A percentile compares a stretch with the other conserved stretches of the same genome.
phyloP scores from a whole-genome alignment of 2,797 vertebrate genomes.

The Nothura maculosa region DNA sequence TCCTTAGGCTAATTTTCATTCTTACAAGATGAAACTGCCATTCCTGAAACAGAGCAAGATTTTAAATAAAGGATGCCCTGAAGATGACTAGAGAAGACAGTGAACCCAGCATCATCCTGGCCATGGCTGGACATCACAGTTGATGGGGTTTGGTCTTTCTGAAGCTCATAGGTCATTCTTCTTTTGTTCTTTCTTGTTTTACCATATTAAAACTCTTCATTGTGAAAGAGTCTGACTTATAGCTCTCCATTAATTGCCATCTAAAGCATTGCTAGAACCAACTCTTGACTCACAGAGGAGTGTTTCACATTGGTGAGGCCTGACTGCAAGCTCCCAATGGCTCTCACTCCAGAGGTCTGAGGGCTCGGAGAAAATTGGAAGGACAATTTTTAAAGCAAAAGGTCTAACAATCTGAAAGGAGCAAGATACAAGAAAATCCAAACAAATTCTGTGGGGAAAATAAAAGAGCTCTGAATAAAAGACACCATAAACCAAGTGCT shows the following conservation, averaged over 20 bases:
- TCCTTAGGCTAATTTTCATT: background rate
- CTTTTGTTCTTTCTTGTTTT: background rate
- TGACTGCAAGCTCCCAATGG: background rate
- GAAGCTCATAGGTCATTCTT: background rate
- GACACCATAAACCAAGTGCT: background rate
- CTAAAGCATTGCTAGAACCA: background rate
- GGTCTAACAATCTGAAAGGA: background rate
- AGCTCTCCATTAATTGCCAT: background rate
- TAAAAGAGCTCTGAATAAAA: background rate
- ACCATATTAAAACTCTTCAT: background rate
- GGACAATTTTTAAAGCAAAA: background rate
- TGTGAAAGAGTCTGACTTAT: background rate
- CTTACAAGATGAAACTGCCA: background rate
- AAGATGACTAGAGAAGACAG: background rate
- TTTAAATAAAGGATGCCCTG: fast-evolving
- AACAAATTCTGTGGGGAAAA: fast-evolving
- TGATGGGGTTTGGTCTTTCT: background rate
- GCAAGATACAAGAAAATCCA: background rate
- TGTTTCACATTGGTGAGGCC: fast-evolving
- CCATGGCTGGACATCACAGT: fast-evolving
- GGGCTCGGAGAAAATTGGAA: background rate
- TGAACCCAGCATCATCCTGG: background rate
- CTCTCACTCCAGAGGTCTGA: background rate
- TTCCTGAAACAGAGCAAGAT: background rate
- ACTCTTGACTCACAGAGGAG: background rate